Evolutionary conservation across 2,797 vertebrate genomes (phyloP).

Genomic region (Clarias laeviceps): DNA sequence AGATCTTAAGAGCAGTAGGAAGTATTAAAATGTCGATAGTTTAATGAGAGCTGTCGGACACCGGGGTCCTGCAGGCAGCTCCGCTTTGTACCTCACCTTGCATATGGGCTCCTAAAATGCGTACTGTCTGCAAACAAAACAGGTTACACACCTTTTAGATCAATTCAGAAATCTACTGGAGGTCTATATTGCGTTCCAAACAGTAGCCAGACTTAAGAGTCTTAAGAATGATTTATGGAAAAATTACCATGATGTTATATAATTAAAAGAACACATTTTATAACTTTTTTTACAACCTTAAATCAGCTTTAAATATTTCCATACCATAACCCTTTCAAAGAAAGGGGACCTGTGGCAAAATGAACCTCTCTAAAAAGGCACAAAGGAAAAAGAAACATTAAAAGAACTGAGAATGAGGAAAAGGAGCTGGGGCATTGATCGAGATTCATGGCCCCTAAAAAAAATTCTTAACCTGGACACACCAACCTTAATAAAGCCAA

Average conservation of each 20-base stretch:
- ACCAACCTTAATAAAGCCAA: too few species aligned
- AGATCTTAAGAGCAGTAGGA: conserved; percentile 62
- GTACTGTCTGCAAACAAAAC: conserved; percentile 27
- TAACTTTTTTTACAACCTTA: background rate
- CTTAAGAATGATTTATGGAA: background rate
- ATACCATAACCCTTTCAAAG: background rate
- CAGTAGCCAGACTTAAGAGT: background rate
- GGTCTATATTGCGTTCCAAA: background rate
- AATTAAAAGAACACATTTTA: background rate
- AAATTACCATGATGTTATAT: background rate
- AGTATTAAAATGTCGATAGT: conserved; percentile 66
- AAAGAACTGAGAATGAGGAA: background rate
- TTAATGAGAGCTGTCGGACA: conserved; percentile 51
- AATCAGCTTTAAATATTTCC: background rate
- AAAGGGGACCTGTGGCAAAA: background rate
- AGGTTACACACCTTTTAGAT: conserved; percentile 28
- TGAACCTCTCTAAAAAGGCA: background rate
- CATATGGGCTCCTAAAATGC: conserved; percentile 12
- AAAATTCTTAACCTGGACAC: too few species aligned
- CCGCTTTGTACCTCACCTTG: conserved; percentile 33
- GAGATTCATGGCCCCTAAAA: too few species aligned
- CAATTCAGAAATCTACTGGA: background rate
- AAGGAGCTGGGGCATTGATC: background rate
- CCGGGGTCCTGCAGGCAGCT: conserved; percentile 56
- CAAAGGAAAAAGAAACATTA: background rate